Base-by-base conservation (phyloP, 2,113 vertebrate species). In the Cephalopholis sonnerati region DNA sequence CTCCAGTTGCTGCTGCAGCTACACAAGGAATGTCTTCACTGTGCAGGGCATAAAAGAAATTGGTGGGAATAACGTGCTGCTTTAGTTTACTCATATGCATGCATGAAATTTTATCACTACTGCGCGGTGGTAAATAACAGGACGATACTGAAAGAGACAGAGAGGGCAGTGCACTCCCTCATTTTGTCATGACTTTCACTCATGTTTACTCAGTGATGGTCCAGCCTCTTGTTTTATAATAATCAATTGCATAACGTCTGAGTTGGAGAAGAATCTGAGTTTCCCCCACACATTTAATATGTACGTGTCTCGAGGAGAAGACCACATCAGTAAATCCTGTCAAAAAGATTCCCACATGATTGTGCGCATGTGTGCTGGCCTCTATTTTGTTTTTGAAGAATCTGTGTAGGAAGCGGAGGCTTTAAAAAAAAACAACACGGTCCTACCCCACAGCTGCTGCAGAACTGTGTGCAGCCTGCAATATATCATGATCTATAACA, bases 321-420 rank as follows among this genome's bases (percentile, higher is more conserved):
- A 77, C 27, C 44, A 53, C 73, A 72, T 78, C 57, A 80, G 54
- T 83, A 72, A 89, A 75, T 64, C 69, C 22, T 77, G 57, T 58
- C 25, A 17, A 80, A 36, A 73, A 72, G 10, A 81, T 72, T 72
- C 24, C 55, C 75, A 77, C 64, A 78, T 69, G 50, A 73, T 79
- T 7, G 20, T 69, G 53, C 85, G 41, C 75, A 85, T 84, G 75
- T 77, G 72, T 78, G 53, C 22, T 79, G 75, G 81, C 74, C 27
- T 69, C 27, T 41, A 12, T 70, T 79, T 74, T 85, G 51, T 80
- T 81, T 86, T 86, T 79, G 22, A 76, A 71, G 1, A 84, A 51
- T 63, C 61, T 22, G 15, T 81, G 48, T 74, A 73, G 36, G 46
- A 81, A 77, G 74, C 18, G 18, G n/a, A 78, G 44, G 39, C 69